phyloP scores from a whole-genome alignment of 2,113 vertebrate species.

The Phrynosoma platyrhinos region DNA sequence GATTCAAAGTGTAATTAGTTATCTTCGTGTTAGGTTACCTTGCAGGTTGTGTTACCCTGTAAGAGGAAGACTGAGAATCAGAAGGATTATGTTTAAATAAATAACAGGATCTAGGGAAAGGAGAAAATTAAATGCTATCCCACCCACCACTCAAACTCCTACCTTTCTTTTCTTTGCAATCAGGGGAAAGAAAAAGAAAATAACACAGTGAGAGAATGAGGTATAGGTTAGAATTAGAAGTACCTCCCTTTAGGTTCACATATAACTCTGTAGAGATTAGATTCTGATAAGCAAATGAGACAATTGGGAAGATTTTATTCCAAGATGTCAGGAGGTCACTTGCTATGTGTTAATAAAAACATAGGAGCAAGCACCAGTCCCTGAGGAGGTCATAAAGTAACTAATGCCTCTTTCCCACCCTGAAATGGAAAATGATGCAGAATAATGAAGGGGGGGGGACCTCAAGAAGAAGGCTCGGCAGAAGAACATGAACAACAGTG shows the following conservation, averaged over 20 bases:
- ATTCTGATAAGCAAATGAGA: slow-evolving; percentile 25
- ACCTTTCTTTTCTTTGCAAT: slow-evolving; percentile 4
- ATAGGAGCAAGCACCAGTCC: rapidly evolving
- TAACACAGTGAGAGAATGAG: slow-evolving; percentile 47
- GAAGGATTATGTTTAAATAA: slow-evolving; percentile 75
- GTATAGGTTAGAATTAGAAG: slow-evolving; percentile 41
- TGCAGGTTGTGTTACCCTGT: slow-evolving; percentile 69
- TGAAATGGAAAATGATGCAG: not conserved
- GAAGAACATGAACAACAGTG: slow-evolving; percentile 12
- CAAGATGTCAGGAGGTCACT: rapidly evolving
- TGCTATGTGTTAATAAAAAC: not conserved
- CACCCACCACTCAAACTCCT: slow-evolving; percentile 41
- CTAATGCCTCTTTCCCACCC: not conserved
- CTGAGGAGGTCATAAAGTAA: not conserved
- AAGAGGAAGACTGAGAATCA: slow-evolving; percentile 64
- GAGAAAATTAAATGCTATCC: slow-evolving; percentile 58
- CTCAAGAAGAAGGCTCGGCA: not conserved
- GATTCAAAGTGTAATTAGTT: slow-evolving; percentile 59
- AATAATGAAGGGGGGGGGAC: not conserved
- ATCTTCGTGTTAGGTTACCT: slow-evolving; percentile 74
- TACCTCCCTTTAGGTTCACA: slow-evolving; percentile 44
- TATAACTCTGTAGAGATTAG: slow-evolving; percentile 36
- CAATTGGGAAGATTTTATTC: slow-evolving; percentile 17
- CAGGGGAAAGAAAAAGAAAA: slow-evolving; percentile 15
- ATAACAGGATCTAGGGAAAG: slow-evolving; percentile 65